phyloP scores from a whole-genome alignment of 2,797 vertebrate species.

The Valencia hispanica region DNA sequence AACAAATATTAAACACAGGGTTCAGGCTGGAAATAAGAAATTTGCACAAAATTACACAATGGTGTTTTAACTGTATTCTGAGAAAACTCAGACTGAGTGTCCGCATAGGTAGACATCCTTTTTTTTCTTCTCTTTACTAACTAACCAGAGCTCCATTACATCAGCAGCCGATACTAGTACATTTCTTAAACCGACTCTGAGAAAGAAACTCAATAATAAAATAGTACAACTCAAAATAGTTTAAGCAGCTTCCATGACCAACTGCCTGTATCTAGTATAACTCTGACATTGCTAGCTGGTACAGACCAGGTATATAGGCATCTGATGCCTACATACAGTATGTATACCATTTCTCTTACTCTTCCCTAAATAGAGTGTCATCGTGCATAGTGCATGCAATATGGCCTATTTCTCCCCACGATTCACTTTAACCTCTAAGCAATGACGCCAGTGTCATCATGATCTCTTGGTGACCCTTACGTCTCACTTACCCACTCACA shows the following conservation, averaged over 20 bases:
- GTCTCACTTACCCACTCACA: constrained; percentile 72
- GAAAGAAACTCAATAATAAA: constrained; percentile 23
- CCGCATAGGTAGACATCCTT: neutral
- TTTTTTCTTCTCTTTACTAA: neutral
- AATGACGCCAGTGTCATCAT: constrained; percentile 73
- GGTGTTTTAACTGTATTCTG: neutral
- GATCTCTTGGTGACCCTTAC: constrained; percentile 67
- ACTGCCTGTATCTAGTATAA: constrained; percentile 23
- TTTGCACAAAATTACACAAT: neutral
- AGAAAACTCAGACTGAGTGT: neutral
- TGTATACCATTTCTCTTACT: constrained; percentile 22
- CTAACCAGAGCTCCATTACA: neutral
- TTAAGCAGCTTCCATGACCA: constrained; percentile 30
- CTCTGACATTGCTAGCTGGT: constrained; percentile 24
- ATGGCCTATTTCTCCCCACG: constrained; percentile 52
- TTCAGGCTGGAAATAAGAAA: too few species aligned
- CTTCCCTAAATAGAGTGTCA: constrained; percentile 59
- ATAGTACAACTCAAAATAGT: constrained; percentile 9
- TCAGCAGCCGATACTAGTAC: constrained; percentile 14
- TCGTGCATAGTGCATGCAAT: constrained; percentile 59
- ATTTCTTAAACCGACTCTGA: constrained; percentile 26
- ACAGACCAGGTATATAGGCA: constrained; percentile 14
- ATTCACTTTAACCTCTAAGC: constrained; percentile 62
- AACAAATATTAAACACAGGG: neutral
- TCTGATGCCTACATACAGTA: constrained; percentile 25